Conservation (phyloP, 2,113 vertebrate genomes). For the Apistogramma diplotaenia region DNA sequence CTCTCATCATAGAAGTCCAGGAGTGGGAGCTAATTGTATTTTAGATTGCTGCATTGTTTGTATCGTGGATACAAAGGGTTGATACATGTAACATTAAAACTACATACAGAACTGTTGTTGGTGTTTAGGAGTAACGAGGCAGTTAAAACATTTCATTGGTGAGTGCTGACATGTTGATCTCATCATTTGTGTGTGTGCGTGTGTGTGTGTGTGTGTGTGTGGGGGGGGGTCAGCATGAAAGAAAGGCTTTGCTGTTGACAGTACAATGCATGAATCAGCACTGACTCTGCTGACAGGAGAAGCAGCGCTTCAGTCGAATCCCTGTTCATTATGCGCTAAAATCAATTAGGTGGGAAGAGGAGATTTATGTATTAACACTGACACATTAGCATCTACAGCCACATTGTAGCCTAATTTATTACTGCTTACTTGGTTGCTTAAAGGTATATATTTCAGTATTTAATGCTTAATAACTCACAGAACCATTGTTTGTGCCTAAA, state of each 20-base stretch:
- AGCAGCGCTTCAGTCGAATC: not conserved
- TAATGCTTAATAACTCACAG: not conserved
- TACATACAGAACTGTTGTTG: not conserved
- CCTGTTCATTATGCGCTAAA: slow-evolving; percentile 7
- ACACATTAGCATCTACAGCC: not conserved
- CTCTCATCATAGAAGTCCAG: not conserved
- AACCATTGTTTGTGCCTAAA: not conserved
- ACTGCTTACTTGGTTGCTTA: not conserved
- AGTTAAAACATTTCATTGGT: slow-evolving; percentile 17
- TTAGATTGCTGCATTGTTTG: not conserved
- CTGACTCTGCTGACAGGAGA: slow-evolving; percentile 24
- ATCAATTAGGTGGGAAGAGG: not conserved
- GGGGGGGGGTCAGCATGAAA: not conserved
- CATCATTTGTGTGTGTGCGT: too few relatives aligned
- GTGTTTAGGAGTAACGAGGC: slow-evolving; percentile 15
- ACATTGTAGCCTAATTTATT: not conserved
- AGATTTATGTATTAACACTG: not conserved
- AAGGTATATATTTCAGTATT: not conserved
- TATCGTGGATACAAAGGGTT: not conserved
- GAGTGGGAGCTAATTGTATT: not conserved
- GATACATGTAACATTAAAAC: not conserved
- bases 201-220: too few relatives aligned
- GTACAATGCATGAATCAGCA: slow-evolving; percentile 51
- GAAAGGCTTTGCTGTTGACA: slow-evolving; percentile 45
- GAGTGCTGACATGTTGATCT: slow-evolving; percentile 28